Evolutionary conservation across 2,113 vertebrate species (phyloP).

Genomic region (Ceyx melanurus): DNA sequence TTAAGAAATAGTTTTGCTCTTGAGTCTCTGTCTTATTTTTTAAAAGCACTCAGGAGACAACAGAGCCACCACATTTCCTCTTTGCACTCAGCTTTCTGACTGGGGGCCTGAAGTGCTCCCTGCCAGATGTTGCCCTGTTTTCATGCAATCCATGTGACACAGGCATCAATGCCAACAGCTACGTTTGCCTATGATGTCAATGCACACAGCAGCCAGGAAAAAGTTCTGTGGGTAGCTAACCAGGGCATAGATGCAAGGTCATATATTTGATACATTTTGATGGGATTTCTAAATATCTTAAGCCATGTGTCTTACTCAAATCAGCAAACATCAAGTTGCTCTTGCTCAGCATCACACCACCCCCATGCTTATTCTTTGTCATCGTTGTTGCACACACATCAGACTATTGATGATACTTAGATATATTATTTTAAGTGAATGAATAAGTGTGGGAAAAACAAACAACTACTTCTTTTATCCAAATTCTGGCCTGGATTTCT

Average conservation of each 20-base stretch:
- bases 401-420: background rate
- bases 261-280: background rate
- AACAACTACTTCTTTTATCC: background rate
- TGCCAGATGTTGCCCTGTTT: slow-evolving; percentile 50
- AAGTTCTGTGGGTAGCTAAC: background rate
- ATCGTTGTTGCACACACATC: background rate
- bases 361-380: background rate
- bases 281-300: background rate
- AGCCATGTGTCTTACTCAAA: background rate
- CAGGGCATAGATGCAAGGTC: background rate
- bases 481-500: background rate
- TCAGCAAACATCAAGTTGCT: background rate
- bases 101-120: background rate
- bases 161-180: background rate
- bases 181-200: background rate
- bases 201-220: background rate
- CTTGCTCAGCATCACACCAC: slow-evolving; percentile 18
- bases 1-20: slow-evolving; percentile 50
- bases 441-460: background rate
- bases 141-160: background rate
- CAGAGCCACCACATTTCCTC: slow-evolving; percentile 16
- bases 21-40: background rate
- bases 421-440: background rate
- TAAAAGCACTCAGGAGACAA: slow-evolving; percentile 20
- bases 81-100: background rate